Conservation (phyloP, 2,113 vertebrate species). For the Bucco capensis region DNA sequence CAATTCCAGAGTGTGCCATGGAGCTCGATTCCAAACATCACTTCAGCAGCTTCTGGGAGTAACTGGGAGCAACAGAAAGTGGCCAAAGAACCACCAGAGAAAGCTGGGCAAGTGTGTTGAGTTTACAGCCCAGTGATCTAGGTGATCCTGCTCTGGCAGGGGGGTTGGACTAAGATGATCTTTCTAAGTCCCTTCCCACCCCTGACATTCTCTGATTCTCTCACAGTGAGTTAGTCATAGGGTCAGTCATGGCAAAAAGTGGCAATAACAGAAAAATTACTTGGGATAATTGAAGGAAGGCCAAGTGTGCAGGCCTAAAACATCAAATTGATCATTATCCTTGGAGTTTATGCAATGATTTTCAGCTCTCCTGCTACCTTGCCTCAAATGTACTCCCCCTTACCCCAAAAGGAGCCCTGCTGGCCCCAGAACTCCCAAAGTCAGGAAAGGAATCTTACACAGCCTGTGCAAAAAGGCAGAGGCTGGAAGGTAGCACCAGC, state of each 20-base stretch:
- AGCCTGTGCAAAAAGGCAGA: neutral
- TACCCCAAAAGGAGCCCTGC: neutral
- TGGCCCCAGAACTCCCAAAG: accelerated
- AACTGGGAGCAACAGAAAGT: neutral
- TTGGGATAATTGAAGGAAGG: neutral
- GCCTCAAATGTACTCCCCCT: neutral
- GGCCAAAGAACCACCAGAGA: neutral
- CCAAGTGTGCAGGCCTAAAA: neutral
- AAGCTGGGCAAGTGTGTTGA: neutral
- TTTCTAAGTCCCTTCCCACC: too few species aligned
- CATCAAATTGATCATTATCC: neutral
- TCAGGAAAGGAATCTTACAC: neutral
- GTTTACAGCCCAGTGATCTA: neutral
- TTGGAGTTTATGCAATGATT: neutral
- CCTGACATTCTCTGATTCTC: too few species aligned
- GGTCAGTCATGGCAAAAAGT: neutral
- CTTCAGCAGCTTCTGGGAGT: neutral
- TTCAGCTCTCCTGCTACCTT: neutral
- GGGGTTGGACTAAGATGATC: too few species aligned
- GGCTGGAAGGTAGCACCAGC: neutral
- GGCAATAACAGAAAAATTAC: neutral
- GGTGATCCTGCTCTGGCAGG: too few species aligned
- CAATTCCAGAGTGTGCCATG: neutral
- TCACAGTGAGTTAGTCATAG: neutral
- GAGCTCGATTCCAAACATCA: neutral